Percentiles rank a stretch among this genome's conserved stretches.
phyloP scores from a whole-genome alignment of 2,113 vertebrate genomes.

The Nyctereutes procyonoides region DNA sequence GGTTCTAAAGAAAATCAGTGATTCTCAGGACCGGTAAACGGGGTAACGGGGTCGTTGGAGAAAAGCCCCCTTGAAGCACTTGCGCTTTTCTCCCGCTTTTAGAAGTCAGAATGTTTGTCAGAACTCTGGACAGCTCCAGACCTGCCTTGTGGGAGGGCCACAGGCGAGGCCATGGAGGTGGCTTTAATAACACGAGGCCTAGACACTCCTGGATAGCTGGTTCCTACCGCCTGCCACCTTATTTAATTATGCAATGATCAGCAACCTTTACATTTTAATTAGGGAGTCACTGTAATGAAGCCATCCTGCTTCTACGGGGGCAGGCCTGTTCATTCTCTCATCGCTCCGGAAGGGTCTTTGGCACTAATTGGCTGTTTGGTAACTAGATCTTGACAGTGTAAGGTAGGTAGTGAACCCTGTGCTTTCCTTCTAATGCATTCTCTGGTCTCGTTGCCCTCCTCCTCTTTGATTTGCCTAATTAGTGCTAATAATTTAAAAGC shows the following conservation, averaged over 20 bases:
- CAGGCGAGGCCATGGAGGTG: conserved; percentile 57
- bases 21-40: conserved; percentile 64
- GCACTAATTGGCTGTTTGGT: conserved; percentile 89
- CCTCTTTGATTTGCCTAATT: conserved; percentile 88
- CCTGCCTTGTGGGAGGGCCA: conserved; percentile 63
- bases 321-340: conserved; percentile 58
- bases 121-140: conserved; percentile 75
- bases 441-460: conserved; percentile 77
- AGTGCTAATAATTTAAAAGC: conserved; percentile 88
- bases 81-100: conserved; percentile 74
- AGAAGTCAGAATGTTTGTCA: conserved; percentile 82
- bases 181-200: conserved; percentile 77
- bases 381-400: conserved; percentile 83
- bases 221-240: conserved; percentile 82
- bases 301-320: conserved; percentile 78
- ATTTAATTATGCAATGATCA: conserved; percentile 90
- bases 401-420: conserved; percentile 82
- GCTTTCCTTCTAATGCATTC: conserved; percentile 80
- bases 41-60: conserved; percentile 38
- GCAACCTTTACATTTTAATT: conserved; percentile 91
- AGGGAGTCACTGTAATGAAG: conserved; percentile 85
- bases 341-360: conserved; percentile 82
- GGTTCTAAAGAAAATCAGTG: conserved; percentile 78
- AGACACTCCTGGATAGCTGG: conserved; percentile 74
- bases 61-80: conserved; percentile 69